Conservation (phyloP, 2,113 vertebrate genomes). For the Colaptes auratus region DNA sequence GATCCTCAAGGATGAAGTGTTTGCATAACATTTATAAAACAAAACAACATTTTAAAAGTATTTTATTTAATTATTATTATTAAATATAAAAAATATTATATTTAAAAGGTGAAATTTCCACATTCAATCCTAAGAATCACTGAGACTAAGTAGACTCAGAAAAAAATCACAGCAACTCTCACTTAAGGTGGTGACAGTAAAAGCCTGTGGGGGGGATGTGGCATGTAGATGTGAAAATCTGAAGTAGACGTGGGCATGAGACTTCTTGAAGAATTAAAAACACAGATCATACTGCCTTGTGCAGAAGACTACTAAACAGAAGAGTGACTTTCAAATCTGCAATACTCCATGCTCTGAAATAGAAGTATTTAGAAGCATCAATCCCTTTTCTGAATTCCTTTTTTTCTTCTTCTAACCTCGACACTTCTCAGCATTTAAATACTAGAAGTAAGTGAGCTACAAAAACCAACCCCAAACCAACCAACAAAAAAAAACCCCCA, state of each 20-base stretch:
- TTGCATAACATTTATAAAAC: not conserved
- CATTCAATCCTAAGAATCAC: not conserved
- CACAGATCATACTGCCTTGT: not conserved
- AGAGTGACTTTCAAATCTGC: not conserved
- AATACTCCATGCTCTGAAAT: not conserved
- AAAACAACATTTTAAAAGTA: not conserved
- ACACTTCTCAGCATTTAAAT: not conserved
- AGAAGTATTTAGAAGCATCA: not conserved
- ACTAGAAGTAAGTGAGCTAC: not conserved
- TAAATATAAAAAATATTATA: too few relatives aligned
- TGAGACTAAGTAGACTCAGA: not conserved
- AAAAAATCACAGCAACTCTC: not conserved
- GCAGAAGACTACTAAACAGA: not conserved
- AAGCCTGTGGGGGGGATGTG: not conserved
- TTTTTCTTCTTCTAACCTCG: not conserved
- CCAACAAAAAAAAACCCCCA: too few relatives aligned
- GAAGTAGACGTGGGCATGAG: not conserved
- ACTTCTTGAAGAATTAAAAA: not conserved
- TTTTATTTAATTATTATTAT: too few relatives aligned
- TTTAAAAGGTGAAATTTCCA: not conserved
- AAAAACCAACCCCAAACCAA: not conserved
- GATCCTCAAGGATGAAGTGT: not conserved
- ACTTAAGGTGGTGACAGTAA: not conserved
- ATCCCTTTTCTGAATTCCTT: not conserved
- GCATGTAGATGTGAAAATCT: not conserved